Percentiles rank a stretch among this genome's conserved stretches.
These are phyloP conservation scores for Drosophila rubida DNA, from an alignment of 2,888 invertebrate species.

Conservation along the genomic window DNA sequence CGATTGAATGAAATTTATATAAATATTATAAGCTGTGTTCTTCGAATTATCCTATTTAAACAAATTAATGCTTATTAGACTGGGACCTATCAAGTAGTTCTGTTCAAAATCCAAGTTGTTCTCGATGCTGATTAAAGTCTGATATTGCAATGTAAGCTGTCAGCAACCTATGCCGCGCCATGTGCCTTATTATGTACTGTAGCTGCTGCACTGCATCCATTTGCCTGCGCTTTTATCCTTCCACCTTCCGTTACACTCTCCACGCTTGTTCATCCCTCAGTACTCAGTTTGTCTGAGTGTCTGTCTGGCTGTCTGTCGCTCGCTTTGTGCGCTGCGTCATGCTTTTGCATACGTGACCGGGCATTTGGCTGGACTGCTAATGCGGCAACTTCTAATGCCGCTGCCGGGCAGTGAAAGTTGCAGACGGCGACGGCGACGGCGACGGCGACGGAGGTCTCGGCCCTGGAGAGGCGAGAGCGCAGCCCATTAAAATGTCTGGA, in stretches of 20 bases:
- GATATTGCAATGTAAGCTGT: neutral
- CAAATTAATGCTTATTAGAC: too few species aligned
- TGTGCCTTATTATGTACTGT: neutral
- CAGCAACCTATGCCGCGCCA: neutral
- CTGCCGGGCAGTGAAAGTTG: conserved; percentile 42
- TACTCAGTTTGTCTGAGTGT: neutral
- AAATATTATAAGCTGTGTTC: too few species aligned
- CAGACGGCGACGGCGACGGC: too few species aligned
- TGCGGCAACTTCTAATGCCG: conserved; percentile 44
- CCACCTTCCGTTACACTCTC: neutral
- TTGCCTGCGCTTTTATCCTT: neutral
- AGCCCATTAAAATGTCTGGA: conserved; percentile 53
- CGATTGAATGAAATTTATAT: too few species aligned
- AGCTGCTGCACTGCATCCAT: conserved; percentile 15
- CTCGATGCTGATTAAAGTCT: neutral
- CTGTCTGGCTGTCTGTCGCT: neutral
- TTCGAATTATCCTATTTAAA: too few species aligned
- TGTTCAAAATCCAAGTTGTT: too few species aligned
- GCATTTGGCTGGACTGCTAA: conserved; percentile 72
- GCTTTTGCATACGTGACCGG: conserved; percentile 71
- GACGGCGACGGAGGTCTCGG: neutral
- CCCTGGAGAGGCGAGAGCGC: neutral
- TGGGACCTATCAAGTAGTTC: too few species aligned
- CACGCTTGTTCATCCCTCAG: neutral
- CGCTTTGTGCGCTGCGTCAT: conserved; percentile 29